Evolutionary conservation across 1,140 invertebrate species (phyloP).

Genomic region (Ceratosolen fusciceps): DNA sequence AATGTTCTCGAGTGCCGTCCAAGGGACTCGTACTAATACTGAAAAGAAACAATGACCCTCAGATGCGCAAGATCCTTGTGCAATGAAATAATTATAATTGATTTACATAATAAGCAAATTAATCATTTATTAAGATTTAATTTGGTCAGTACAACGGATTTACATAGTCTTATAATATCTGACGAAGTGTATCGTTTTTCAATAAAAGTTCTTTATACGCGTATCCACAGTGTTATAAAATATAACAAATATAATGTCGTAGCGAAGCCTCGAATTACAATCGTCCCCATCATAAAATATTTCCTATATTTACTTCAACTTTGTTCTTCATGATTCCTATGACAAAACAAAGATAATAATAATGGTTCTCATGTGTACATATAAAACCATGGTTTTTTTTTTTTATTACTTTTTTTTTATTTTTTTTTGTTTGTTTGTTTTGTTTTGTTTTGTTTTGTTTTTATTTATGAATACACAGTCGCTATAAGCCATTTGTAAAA

Average conservation of each 20-base stretch:
- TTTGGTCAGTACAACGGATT: conserved; percentile 7
- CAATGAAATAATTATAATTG: not conserved
- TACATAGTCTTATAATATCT: conserved; percentile 23
- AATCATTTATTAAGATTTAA: conserved; percentile 20
- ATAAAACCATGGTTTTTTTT: conserved; percentile 32
- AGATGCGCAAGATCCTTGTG: not conserved
- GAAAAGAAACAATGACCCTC: not conserved
- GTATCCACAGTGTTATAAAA: conserved; percentile 22
- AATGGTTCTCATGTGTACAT: conserved; percentile 38
- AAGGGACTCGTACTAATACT: no score
- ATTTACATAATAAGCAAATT: conserved; percentile 10
- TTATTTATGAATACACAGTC: conserved; percentile 33
- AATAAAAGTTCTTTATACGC: conserved; percentile 20
- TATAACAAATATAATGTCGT: conserved; percentile 38
- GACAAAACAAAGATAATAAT: conserved; percentile 38
- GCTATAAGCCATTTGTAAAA: conserved; percentile 11
- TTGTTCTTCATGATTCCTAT: conserved; percentile 27
- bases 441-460: no score
- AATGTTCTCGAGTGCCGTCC: no score
- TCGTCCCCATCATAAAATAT: conserved; percentile 27
- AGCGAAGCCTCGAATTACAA: conserved; percentile 14
- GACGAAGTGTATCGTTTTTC: not conserved
- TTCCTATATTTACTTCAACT: conserved; percentile 9
- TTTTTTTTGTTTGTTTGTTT: no score
- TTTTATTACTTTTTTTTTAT: no score